phyloP scores from a whole-genome alignment of 2,888 invertebrate genomes.

The Plusia festucae region DNA sequence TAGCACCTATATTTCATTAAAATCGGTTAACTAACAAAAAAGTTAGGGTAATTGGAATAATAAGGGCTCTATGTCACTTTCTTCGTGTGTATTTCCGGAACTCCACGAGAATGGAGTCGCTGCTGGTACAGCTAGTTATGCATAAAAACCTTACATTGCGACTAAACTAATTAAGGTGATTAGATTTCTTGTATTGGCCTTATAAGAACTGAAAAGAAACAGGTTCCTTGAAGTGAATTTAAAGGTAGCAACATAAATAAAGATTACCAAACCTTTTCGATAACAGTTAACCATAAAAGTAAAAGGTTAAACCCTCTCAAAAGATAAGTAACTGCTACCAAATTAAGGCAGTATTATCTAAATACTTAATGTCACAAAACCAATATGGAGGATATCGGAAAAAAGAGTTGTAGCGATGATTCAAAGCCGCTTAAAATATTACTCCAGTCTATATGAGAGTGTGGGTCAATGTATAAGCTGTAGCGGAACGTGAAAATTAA shows the following conservation, averaged over 20 bases:
- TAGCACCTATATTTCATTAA: too few species aligned
- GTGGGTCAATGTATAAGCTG: slow-evolving; percentile 46
- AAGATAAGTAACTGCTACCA: slow-evolving; percentile 36
- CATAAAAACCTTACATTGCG: too few species aligned
- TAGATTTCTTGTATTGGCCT: too few species aligned
- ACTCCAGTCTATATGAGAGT: slow-evolving; percentile 60
- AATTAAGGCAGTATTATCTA: slow-evolving; percentile 56
- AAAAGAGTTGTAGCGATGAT: slow-evolving; percentile 69
- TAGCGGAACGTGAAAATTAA: too few species aligned
- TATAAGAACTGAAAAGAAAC: too few species aligned
- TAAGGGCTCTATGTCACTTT: too few species aligned
- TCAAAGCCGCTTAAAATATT: slow-evolving; percentile 82
- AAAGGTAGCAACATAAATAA: not conserved
- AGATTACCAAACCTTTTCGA: not conserved
- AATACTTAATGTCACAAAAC: slow-evolving; percentile 56
- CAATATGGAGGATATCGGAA: slow-evolving; percentile 63
- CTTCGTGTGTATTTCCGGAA: too few species aligned
- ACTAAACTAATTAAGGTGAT: too few species aligned
- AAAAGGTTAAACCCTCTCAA: slow-evolving; percentile 36
- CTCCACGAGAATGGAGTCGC: too few species aligned
- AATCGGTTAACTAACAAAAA: too few species aligned
- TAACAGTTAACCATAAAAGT: slow-evolving; percentile 15
- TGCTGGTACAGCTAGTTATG: too few species aligned
- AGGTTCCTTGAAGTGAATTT: not conserved
- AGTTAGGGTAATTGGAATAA: too few species aligned